Base-by-base conservation (phyloP, 2,797 vertebrate species). In the Coracias cyanogaster region DNA sequence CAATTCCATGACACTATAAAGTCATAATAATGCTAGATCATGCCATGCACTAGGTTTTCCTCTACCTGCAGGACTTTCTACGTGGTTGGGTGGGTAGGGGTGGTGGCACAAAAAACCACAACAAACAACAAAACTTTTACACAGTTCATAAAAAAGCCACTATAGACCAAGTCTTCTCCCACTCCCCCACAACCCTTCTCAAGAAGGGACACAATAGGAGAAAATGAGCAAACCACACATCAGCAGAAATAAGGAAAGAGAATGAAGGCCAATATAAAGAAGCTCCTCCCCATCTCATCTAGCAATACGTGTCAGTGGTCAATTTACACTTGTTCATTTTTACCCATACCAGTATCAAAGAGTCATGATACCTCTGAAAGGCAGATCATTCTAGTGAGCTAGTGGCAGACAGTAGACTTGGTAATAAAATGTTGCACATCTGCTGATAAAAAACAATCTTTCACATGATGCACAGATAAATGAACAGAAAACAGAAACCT, bases 141-240 rank as follows among this genome's bases (percentile, higher is more conserved):
- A 70, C 8, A 64, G 19, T 10, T 62, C 29, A 90, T 11, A 9
- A 58, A 86, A 86, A 85, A 87, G 13, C 24, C 43, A 43, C n/a
- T 35, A 16, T 0, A 87, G 43, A 66, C 5, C 48, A 39, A 41
- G 72, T 43, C 43, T 82, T 49, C 14, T 41, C 20, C 37, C 20
- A 17, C 10, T 37, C 3, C 3, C 6, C 2, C 3, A 3, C 4
- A 48, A 5, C 14, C 4, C 3, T 33, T 55, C 28, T 64, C 28
- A 73, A 69, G 15, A 93, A 65, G 7, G 15, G 6, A 66, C 28
- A 71, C 10, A 87, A 41, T 2, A 66, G 12, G 35, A 91, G 15
- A 86, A 70, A 93, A 77, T 3, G 9, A 76, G n/a, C 39, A 60
- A 90, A 58, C 4, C 13, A 82, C 29, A 28, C 1, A 45, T 19